phyloP scores from a whole-genome alignment of 2,797 vertebrate genomes.

The Chiroxiphia lanceolata region DNA sequence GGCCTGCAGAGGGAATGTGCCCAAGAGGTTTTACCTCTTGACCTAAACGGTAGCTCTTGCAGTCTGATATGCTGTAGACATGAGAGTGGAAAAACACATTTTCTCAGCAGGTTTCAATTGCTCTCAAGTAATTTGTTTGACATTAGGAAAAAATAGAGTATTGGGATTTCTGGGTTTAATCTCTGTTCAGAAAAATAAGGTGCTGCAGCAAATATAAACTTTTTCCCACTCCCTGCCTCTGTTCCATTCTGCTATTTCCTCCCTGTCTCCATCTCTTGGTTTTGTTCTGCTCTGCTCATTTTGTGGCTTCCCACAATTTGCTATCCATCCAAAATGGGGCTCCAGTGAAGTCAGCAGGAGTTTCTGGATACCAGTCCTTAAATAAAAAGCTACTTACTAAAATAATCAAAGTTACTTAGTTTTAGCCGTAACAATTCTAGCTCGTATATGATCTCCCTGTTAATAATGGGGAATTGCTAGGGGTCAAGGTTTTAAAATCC shows the following conservation, averaged over 20 bases:
- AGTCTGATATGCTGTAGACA: not conserved
- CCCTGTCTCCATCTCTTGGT: not conserved
- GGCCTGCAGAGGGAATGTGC: accelerated
- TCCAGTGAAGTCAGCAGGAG: not conserved
- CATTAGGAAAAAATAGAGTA: not conserved
- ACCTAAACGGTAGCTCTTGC: not conserved
- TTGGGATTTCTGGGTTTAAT: not conserved
- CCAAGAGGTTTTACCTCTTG: not conserved
- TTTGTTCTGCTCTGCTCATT: not conserved
- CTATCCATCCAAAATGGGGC: not conserved
- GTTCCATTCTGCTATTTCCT: not conserved
- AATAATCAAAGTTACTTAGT: not conserved
- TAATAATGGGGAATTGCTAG: not conserved
- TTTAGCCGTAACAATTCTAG: not conserved
- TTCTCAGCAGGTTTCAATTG: not conserved
- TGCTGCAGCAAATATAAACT: not conserved
- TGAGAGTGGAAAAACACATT: not conserved
- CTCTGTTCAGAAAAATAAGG: not conserved
- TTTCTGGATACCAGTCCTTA: not conserved
- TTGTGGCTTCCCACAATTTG: not conserved
- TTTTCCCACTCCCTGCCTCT: not conserved
- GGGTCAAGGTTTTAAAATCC: not conserved
- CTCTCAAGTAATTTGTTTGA: not conserved
- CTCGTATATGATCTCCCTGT: not conserved
- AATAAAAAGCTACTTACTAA: not conserved